Evolutionary conservation across 2,113 vertebrate species (phyloP), one percentile per base, ranked within the genome.

Genomic region (Nesospiza acunhae): DNA sequence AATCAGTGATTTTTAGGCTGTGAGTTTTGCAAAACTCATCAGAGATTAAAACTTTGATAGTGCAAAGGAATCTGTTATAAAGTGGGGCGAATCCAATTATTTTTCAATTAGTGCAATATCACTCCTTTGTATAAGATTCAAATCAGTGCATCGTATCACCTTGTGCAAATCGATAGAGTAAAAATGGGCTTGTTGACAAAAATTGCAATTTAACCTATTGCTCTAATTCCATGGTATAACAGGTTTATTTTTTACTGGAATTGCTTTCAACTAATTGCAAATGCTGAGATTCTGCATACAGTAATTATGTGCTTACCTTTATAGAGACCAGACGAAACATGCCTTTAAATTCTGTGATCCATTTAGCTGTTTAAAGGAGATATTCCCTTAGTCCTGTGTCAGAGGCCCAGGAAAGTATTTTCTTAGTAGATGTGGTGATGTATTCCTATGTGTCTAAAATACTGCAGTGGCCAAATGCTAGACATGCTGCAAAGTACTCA

Each of bases 1-100:
- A 97, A 95, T 97, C 80, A 70, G 11, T 91, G 89, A 89, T 80
- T 90, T 94, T 96, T 86, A 91, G 93, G 82, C 95, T 96, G 90
- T 86, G 93, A 92, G 81, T 91, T 84, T 91, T 96, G 93, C 64
- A 90, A 94, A 97, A 94, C 80, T 94, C 96, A 94, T 94, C 79
- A 80, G 80, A 97, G 93, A 97, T 98, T 93, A 89, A 92, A 93
- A 93, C 74, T 62, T 80, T 44, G 86, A 87, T 96, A 94, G 76
- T 93, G 56, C 50, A 84, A 78, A 92, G 24, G 73, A 47, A 77
- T 78, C n/a, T 70, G 37, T 92, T 93, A 49, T 41, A 24, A 75
- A 91, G 64, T 68, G 56, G 24, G 56, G 85, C 10, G 39, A 89
- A 93, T 84, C 67, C 72, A 66, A 41, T 95, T 94, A 81, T 79